Evolutionary conservation across 2,888 invertebrate genomes (phyloP).

Genomic region (Ptychoptera albimana): DNA sequence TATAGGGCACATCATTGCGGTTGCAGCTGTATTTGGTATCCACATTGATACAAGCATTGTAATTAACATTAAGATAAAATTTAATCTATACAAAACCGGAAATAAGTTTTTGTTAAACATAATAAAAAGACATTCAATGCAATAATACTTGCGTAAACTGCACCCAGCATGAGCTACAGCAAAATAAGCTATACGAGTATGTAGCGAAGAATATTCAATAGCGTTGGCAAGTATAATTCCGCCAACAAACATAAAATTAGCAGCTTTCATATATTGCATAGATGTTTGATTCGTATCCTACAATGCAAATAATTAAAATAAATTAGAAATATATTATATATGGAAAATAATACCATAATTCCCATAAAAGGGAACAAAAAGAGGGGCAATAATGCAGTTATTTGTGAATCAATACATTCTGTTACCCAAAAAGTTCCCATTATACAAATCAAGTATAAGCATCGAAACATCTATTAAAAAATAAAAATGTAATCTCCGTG

Average conservation of each 20-base stretch:
- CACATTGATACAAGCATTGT: constrained; percentile 84
- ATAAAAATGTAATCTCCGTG: neutral
- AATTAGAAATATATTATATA: neutral
- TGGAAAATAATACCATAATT: neutral
- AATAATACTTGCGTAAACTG: neutral
- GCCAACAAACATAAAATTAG: constrained; percentile 4
- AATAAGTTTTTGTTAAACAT: too few relatives aligned
- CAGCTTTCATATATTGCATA: neutral
- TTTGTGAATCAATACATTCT: neutral
- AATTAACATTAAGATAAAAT: constrained; percentile 61
- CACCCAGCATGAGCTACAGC: neutral
- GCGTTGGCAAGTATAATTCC: constrained; percentile 3
- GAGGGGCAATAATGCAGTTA: constrained; percentile 2
- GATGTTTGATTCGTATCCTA: neutral
- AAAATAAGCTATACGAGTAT: neutral
- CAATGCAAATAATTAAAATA: neutral
- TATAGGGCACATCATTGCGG: constrained; percentile 78
- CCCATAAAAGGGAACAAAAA: constrained; percentile 1
- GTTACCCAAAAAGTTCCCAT: constrained; percentile 4
- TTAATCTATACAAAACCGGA: constrained; percentile 47
- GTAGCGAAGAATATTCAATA: constrained; percentile 2
- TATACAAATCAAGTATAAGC: constrained; percentile 1
- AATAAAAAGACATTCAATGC: neutral
- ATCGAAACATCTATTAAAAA: neutral
- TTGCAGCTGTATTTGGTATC: constrained; percentile 78